A percentile compares a stretch with the other conserved stretches of the same genome.
Evolutionary conservation across 2,888 invertebrate genomes (phyloP).

Genomic region (Leucozona laternaria): DNA sequence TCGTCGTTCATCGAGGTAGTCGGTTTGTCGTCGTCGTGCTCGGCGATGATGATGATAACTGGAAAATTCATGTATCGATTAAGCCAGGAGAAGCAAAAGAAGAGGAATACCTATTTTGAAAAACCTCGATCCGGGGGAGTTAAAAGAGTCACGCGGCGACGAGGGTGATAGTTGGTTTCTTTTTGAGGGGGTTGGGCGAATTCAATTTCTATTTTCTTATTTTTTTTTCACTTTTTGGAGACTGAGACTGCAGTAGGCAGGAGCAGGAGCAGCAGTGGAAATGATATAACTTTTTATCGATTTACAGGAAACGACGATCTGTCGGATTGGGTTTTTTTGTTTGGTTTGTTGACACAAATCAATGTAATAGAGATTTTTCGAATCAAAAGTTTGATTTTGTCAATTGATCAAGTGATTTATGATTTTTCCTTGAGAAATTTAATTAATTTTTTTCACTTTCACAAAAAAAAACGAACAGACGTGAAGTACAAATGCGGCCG

Average conservation of each 20-base stretch:
- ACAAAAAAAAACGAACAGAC: conserved; percentile 61
- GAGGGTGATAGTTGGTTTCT: conserved; percentile 33
- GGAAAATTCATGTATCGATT: conserved; percentile 74
- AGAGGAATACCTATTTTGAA: conserved; percentile 46
- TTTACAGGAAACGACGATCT: conserved; percentile 43
- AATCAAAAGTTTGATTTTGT: conserved; percentile 18
- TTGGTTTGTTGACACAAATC: conserved; percentile 30
- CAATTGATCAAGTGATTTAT: not conserved
- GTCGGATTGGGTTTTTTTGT: conserved; percentile 17
- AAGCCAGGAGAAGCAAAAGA: conserved; percentile 61
- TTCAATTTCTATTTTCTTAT: conserved; percentile 45
- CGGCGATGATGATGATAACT: conserved; percentile 62
- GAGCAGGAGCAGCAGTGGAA: conserved; percentile 46
- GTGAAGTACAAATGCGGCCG: conserved; percentile 62
- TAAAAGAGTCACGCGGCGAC: conserved; percentile 66
- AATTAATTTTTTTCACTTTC: conserved; percentile 64
- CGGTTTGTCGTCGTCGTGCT: conserved; percentile 34
- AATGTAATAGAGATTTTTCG: not conserved
- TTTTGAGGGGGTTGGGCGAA: conserved; percentile 62
- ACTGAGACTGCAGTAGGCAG: conserved; percentile 49
- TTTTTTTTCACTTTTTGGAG: conserved; percentile 45
- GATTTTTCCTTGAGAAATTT: conserved; percentile 51
- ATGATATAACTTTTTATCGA: conserved; percentile 75
- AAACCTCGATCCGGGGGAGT: conserved; percentile 66
- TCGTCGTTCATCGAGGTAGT: conserved; percentile 22